Conservation (phyloP, 1,140 invertebrate genomes). For the Drosophila orena region DNA sequence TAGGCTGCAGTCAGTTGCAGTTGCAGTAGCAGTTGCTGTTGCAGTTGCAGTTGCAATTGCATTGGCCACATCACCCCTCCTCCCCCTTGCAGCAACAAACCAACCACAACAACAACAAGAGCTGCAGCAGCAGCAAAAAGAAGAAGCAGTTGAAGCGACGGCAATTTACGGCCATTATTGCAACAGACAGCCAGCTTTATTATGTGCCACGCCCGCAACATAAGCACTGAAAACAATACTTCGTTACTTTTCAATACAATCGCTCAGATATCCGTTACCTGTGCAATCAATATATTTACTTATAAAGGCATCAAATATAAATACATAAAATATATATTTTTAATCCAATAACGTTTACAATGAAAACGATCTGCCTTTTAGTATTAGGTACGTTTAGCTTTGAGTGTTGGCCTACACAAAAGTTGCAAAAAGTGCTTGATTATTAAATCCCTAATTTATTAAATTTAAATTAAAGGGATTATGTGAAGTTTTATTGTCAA, state of each 20-base stretch:
- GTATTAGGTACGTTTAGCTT: too few relatives aligned
- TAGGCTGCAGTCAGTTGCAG: conserved; percentile 35
- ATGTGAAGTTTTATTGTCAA: too few relatives aligned
- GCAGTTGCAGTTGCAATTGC: conserved; percentile 35
- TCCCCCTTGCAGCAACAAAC: conserved; percentile 12
- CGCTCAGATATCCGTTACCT: too few relatives aligned
- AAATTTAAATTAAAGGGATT: too few relatives aligned
- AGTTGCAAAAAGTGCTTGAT: too few relatives aligned
- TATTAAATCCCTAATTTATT: too few relatives aligned
- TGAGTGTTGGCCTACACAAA: too few relatives aligned
- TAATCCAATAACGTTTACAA: too few relatives aligned
- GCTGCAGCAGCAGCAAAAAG: conserved; percentile 5
- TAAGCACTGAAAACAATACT: conserved; percentile 5
- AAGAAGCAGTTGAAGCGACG: conserved; percentile 38
- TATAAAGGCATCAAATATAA: not conserved
- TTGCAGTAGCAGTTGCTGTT: conserved; percentile 18
- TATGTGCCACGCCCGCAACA: conserved; percentile 47
- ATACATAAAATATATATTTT: too few relatives aligned
- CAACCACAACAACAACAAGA: conserved; percentile 16
- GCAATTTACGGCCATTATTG: conserved; percentile 65
- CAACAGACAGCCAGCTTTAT: conserved; percentile 59
- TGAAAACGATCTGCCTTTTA: too few relatives aligned
- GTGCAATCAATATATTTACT: too few relatives aligned
- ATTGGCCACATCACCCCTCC: conserved; percentile 32
- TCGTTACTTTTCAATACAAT: not conserved